phyloP scores from a whole-genome alignment of 2,113 vertebrate genomes.

The Desmodus rotundus region DNA sequence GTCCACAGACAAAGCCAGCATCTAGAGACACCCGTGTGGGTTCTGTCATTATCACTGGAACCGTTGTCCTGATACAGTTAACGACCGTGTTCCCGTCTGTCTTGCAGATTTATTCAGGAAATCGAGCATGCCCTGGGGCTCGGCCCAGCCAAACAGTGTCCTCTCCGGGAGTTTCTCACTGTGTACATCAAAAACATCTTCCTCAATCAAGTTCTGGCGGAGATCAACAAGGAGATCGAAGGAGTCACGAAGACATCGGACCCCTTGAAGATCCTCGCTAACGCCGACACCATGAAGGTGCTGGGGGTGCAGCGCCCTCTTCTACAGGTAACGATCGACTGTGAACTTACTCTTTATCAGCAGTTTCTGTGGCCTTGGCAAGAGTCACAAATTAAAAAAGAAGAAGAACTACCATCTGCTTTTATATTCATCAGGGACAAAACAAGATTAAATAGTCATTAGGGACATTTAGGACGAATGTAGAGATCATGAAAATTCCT shows the following conservation, averaged over 20 bases:
- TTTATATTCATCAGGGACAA: slow-evolving; percentile 31
- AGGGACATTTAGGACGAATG: slow-evolving; percentile 44
- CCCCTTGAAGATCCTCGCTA: slow-evolving; percentile 93
- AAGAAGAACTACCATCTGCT: slow-evolving; percentile 47
- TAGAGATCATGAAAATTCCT: slow-evolving; percentile 39
- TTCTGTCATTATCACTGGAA: background rate
- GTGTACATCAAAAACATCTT: slow-evolving; percentile 98
- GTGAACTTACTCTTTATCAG: background rate
- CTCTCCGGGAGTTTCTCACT: slow-evolving; percentile 94
- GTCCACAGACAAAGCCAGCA: background rate
- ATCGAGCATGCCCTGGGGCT: slow-evolving; percentile 92
- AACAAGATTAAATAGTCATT: slow-evolving; percentile 54
- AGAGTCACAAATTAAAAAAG: background rate
- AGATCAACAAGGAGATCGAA: slow-evolving; percentile 98
- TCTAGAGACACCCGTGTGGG: background rate
- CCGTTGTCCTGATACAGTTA: background rate
- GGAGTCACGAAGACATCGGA: slow-evolving; percentile 93
- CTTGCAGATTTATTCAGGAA: slow-evolving; percentile 95
- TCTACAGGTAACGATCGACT: slow-evolving; percentile 86
- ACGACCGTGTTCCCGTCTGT: background rate
- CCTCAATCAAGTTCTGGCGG: slow-evolving; percentile 93
- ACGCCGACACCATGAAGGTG: slow-evolving; percentile 95
- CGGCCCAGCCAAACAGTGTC: slow-evolving; percentile 93
- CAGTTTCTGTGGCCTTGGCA: background rate
- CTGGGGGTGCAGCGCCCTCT: slow-evolving; percentile 94